Evolutionary conservation across 2,888 invertebrate genomes (phyloP), one percentile per base, ranked within the genome.

Genomic region (Asteroscopus sphinx): DNA sequence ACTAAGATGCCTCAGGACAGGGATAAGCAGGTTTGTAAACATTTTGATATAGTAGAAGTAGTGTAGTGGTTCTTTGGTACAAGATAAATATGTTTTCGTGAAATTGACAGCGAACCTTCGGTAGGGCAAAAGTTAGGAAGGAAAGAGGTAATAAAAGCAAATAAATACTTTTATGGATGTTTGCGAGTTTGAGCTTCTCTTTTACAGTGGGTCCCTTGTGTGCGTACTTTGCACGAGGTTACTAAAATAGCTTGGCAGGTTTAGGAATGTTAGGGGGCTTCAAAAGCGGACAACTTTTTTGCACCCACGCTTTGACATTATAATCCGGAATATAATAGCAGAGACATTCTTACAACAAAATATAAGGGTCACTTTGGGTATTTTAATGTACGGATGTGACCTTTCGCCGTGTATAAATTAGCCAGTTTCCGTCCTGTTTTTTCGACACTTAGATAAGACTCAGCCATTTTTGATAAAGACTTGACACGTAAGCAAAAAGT

Each of bases 1-100:
- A 96, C 96, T 61, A 98, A 98, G 92, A 96, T 97, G 92, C 96
- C 97, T 30, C 97, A 97, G 77, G 98, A 98, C 82, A 96, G 98
- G 81, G 98, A 98, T 85, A 98, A 98, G 90, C 98, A 98, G 96
- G 94, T 93, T 74, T 46, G 30, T 45, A 37, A 15, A 45, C 3
- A 12, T 25, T 7, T 12, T 25, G 3, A 11, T 3, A 21, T 15
- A 26, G 26, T 7, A 33, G 8, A 36, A 11, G n/a, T n/a, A n/a
- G 8, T 5, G 11, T 0, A 13, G 17, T 0, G 11, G 1, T 17
- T 11, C n/a, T 8, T 7, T 33, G 21, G 3, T 13, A n/a, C n/a
- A 17, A 17, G n/a, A n/a, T 17, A 6, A 6, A 11, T 1, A 17
- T n/a, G n/a, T 21, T 21, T 6, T 4, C 21, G 6, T 21, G 21